Base-by-base conservation (phyloP, 2,113 vertebrate species). In the Piaya cayana region DNA sequence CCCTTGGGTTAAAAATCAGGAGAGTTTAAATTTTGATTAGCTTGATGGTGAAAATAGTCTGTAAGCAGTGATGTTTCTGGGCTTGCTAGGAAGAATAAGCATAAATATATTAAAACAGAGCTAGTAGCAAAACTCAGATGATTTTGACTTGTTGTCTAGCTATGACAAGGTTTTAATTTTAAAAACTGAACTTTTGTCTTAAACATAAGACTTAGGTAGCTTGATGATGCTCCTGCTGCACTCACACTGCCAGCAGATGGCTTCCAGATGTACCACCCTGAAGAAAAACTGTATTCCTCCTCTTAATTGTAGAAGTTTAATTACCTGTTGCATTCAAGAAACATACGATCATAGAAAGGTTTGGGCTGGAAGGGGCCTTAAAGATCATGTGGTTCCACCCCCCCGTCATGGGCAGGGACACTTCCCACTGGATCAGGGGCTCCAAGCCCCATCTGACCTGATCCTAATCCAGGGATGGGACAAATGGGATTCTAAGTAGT, bases 11-110 rank as follows among this genome's bases (percentile, higher is more conserved):
- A 71, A 95, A 95, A 97, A 96, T 92, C 70, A 67, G 56, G 77
- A 92, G 86, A 78, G 62, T 96, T 97, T 87, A 95, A 96, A 83
- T 86, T 94, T 79, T 82, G 59, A 81, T 96, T 85, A 87, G 56
- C 36, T 82, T 93, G 27, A 67, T 36, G 2, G 25, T 92, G 71
- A 39, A 69, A 71, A 87, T 83, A 82, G 68, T 39, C 94, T 92
- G 76, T 89, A 93, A 91, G 53, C 50, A 86, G 23, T 96, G 62
- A 63, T 26, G 36, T 83, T 93, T 86, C 52, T 64, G 71, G 62
- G 37, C 64, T 83, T 90, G 53, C 37, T 92, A 43, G 71, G 45
- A 77, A 58, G 55, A 93, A 72, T 32, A 27, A 93, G 49, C 32
- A 26, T 52, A 19, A 52, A 52, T 52, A 52, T 52, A 52, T 26